These are phyloP conservation scores for Catocala fraxini DNA, from an alignment of 2,888 invertebrate genomes.

Conservation along the genomic window DNA sequence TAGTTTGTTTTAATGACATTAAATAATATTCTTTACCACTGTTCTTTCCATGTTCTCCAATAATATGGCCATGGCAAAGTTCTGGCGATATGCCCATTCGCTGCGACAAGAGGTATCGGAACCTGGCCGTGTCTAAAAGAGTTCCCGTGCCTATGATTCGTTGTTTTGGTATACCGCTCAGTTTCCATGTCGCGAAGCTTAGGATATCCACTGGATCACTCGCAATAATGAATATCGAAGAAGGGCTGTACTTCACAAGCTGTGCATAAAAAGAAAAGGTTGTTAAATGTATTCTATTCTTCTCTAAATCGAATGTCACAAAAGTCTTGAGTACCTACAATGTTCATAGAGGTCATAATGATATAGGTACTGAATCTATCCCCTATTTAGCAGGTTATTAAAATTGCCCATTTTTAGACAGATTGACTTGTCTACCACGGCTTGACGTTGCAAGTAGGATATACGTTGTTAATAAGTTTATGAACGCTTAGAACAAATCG, in stretches of 20 bases:
- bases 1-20: too few relatives aligned
- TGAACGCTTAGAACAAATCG: too few relatives aligned
- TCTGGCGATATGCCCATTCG: constrained; percentile 91
- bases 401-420: too few relatives aligned
- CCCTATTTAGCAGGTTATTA: too few relatives aligned
- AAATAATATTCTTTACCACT: constrained; percentile 79
- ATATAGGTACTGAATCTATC: too few relatives aligned
- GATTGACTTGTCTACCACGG: too few relatives aligned
- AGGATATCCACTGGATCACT: constrained; percentile 95
- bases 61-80: constrained; percentile 94
- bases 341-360: too few relatives aligned
- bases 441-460: too few relatives aligned
- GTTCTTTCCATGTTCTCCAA: constrained; percentile 95
- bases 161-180: constrained; percentile 93
- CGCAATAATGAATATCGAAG: constrained; percentile 94
- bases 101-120: constrained; percentile 93
- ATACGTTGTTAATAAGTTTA: too few relatives aligned
- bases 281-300: neutral
- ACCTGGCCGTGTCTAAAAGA: constrained; percentile 94
- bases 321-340: too few relatives aligned
- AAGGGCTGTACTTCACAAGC: constrained; percentile 92
- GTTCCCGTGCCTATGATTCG: constrained; percentile 95
- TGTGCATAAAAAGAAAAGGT: constrained; percentile 53
- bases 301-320: too few relatives aligned
- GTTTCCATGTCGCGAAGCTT: constrained; percentile 95